Evolutionary conservation across 2,797 vertebrate genomes (phyloP).

Genomic region (Danio choprae): DNA sequence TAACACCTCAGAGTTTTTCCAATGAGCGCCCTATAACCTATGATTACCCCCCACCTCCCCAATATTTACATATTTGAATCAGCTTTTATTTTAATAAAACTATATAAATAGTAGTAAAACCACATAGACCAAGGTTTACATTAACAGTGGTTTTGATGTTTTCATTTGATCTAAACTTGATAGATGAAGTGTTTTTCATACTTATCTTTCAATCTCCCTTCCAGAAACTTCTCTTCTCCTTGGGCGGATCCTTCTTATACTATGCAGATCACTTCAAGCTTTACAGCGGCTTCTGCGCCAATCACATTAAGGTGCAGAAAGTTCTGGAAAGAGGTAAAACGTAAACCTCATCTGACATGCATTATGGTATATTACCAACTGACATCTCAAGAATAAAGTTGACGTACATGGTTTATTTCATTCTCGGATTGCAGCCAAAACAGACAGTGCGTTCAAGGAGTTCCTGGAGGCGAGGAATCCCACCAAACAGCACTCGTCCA

Average conservation of each 20-base stretch:
- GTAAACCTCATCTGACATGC: neutral
- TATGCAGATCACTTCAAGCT: slow-evolving; percentile 98
- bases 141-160: too few relatives aligned
- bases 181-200: neutral
- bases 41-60: too few relatives aligned
- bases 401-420: neutral
- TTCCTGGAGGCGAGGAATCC: slow-evolving; percentile 92
- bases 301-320: slow-evolving; percentile 96
- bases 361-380: neutral
- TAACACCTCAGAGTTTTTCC: too few relatives aligned
- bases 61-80: too few relatives aligned
- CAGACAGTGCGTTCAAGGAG: slow-evolving; percentile 88
- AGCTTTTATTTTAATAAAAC: too few relatives aligned
- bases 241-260: slow-evolving; percentile 94
- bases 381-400: neutral
- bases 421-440: slow-evolving; percentile 81
- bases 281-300: slow-evolving; percentile 96
- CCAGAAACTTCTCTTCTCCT: slow-evolving; percentile 90
- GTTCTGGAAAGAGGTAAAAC: slow-evolving; percentile 91
- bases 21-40: too few relatives aligned
- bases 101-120: too few relatives aligned
- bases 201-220: slow-evolving; percentile 39
- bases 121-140: too few relatives aligned
- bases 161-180: neutral
- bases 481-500: slow-evolving; percentile 94